Evolutionary conservation across 2,888 invertebrate species (phyloP), one percentile per base, ranked within the genome.

Genomic region (Mesorhabditis spiculigera): DNA sequence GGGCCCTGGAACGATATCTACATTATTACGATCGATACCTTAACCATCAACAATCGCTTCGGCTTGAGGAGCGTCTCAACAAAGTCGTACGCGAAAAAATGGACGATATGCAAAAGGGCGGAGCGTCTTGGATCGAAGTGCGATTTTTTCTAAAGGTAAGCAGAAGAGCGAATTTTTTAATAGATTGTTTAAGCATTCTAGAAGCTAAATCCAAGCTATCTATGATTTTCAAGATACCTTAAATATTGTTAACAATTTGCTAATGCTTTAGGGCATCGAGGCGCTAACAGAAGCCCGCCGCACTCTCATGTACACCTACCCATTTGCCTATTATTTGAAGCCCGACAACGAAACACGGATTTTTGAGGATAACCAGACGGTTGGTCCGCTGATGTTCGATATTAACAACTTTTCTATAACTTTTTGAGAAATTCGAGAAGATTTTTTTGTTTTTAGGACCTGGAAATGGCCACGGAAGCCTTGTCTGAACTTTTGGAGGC

Each of bases 31-130:
- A 96, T 89, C 92, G 97, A 74, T 98, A 95, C 88, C 95, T 95
- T 93, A 97, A 97, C 88, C 97, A 98, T 88, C 94, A 95, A 93
- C 95, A 95, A 88, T 95, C 95, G 78, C 90, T 97, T 85, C 94
- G 94, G 88, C 94, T 98, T 88, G 97, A 98, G 89, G 92, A 92
- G 88, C 28, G 28, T 28, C 28, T 28, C 28, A 28, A 28, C 28
- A 28, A 28, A 28, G 28, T 28, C 28, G 28, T 28, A 28, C 28
- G 28, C 28, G 28, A 28, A 87, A 97, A 97, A 90, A 97, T 98
- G 96, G 95, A 96, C 87, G 95, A 95, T 88, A 96, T 98, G 96
- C 97, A 98, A 87, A 94, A 95, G 86, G 94, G 95, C 87, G 95
- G 94, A 87, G 96, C 97, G 95, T 95, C 95, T 79, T 98, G 97